Evolutionary conservation across 1,140 invertebrate genomes (phyloP), one percentile per base, ranked within the genome.

Genomic region (Potamilus streckersoni): DNA sequence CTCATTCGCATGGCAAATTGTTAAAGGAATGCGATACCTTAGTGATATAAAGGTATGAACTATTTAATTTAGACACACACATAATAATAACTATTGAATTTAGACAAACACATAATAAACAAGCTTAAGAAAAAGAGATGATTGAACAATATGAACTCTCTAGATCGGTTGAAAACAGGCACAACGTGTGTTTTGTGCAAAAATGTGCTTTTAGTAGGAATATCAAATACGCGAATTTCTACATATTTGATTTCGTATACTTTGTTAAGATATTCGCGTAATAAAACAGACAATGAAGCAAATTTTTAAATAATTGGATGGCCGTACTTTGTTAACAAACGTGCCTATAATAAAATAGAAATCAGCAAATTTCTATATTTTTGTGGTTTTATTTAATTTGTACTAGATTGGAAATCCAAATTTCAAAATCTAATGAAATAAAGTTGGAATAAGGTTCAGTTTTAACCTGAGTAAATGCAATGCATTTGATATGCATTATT

Each of bases 1-100:
- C 0, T 94, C 94, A 0, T 96, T 96, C 88, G 94, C 94, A 17
- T 96, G 95, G 94, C 95, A 96, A 87, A 96, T 96, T 60, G 93
- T 93, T 79, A 95, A 95, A 89, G 95, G 95, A 62, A 96, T 96
- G 95, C 90, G 93, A 2, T 96, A 96, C 85, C 91, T 96, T 0
- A 92, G 93, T 15, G 94, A 95, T 76, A 95, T 96, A 70, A 96
- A 96, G 92, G 95, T 95, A 88, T 82, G 78, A 60, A 56, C n/a
- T n/a, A 17, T 72, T n/a, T n/a, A n/a, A n/a, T n/a, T n/a, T n/a
- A n/a, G n/a, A n/a, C n/a, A n/a, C n/a, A n/a, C n/a, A n/a, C n/a
- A n/a, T n/a, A n/a, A n/a, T n/a, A n/a, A n/a, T n/a, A n/a, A 38
- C 11, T 56, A 20, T 19, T 23, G 17, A 19, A 16, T 19, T 19